Evolutionary conservation across 2,888 invertebrate genomes (phyloP).

Genomic region (Spicauda simplicius): DNA sequence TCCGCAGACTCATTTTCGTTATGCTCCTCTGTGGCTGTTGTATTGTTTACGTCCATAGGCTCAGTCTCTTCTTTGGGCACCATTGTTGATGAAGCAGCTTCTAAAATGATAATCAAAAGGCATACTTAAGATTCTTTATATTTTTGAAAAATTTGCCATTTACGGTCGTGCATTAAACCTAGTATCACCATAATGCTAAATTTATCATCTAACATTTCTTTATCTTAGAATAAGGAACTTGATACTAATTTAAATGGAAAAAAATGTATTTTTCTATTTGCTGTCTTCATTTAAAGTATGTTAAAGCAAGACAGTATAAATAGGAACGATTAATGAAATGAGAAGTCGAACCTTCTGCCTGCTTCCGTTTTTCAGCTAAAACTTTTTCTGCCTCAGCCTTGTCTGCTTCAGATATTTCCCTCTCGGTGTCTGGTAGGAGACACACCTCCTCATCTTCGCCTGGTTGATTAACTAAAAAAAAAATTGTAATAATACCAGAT

Average conservation of each 20-base stretch:
- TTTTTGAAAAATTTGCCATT: no score
- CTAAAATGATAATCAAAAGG: slow-evolving; percentile 2
- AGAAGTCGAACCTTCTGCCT: slow-evolving; percentile 59
- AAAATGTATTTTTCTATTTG: no score
- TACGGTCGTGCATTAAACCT: no score
- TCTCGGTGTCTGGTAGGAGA: slow-evolving; percentile 88
- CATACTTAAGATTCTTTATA: no score
- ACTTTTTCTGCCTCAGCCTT: slow-evolving; percentile 84
- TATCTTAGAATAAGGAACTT: no score
- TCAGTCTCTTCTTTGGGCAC: slow-evolving; percentile 61
- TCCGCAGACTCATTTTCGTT: slow-evolving; percentile 48
- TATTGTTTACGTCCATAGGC: slow-evolving; percentile 46
- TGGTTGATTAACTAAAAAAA: slow-evolving; percentile 74
- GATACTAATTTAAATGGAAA: no score
- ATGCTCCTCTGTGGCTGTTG: slow-evolving; percentile 40
- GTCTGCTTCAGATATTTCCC: slow-evolving; percentile 88
- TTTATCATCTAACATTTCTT: no score
- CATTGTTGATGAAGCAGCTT: slow-evolving; percentile 51
- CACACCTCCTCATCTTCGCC: slow-evolving; percentile 89
- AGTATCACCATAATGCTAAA: no score
- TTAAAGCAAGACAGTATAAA: no score
- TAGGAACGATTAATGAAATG: not conserved
- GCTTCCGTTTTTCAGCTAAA: slow-evolving; percentile 75
- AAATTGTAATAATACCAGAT: slow-evolving; percentile 21
- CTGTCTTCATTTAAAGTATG: no score